phyloP scores from a whole-genome alignment of 1,140 invertebrate genomes.

The Ridgeia piscesae region DNA sequence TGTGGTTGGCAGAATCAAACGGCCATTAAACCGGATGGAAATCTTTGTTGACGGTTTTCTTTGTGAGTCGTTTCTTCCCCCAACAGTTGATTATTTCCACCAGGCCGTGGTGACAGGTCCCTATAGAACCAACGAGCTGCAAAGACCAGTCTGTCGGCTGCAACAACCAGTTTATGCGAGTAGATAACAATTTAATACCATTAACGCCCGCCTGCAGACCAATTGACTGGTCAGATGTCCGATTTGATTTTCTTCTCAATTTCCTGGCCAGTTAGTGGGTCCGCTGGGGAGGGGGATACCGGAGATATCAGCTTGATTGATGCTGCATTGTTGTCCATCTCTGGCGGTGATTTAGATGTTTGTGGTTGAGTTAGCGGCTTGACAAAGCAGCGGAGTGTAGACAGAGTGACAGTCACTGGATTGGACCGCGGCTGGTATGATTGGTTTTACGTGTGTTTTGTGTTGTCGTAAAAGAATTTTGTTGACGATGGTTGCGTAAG shows the following conservation, averaged over 20 bases:
- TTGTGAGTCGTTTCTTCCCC: background rate
- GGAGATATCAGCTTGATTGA: background rate
- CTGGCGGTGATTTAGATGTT: background rate
- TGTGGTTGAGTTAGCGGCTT: background rate
- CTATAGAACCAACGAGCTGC: background rate
- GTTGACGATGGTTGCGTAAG: too few relatives aligned
- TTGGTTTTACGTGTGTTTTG: too few relatives aligned
- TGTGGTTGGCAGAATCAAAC: background rate
- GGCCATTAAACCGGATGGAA: background rate
- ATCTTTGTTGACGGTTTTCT: background rate
- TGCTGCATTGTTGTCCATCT: background rate
- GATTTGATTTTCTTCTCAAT: conserved; percentile 1
- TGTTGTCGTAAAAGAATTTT: too few relatives aligned
- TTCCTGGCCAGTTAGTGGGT: background rate
- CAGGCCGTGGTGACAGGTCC: background rate
- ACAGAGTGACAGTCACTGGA: too few relatives aligned
- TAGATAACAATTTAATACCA: background rate
- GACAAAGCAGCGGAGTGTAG: too few relatives aligned
- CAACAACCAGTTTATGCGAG: background rate
- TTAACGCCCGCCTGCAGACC: background rate
- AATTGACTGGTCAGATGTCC: background rate
- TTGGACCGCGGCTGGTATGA: too few relatives aligned
- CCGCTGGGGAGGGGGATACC: background rate
- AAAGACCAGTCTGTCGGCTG: background rate
- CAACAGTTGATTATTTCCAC: background rate